Evolutionary conservation across 1,140 invertebrate species (phyloP).

Genomic region (Lasioglossum baleicum): DNA sequence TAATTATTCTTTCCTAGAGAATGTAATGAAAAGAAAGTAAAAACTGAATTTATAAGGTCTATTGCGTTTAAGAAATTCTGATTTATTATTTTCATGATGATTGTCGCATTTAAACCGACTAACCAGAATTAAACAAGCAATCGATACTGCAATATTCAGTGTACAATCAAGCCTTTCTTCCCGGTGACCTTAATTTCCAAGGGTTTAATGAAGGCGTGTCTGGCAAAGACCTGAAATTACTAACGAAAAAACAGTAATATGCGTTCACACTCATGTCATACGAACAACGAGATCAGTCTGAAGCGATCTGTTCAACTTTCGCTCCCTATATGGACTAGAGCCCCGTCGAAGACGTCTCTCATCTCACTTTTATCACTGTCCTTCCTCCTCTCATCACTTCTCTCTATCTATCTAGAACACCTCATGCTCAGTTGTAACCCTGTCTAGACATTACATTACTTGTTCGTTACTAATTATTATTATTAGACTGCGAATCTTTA

Average conservation of each 20-base stretch:
- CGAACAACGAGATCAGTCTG: constrained; percentile 57
- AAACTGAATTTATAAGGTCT: too few species aligned
- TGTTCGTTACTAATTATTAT: neutral
- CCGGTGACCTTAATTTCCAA: constrained; percentile 27
- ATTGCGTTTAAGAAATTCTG: too few species aligned
- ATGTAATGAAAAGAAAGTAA: too few species aligned
- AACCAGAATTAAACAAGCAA: neutral
- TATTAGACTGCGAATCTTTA: too few species aligned
- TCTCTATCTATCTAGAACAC: constrained; percentile 1
- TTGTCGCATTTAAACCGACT: neutral
- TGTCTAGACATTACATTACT: neutral
- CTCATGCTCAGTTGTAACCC: constrained; percentile 26
- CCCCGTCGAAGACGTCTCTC: constrained; percentile 63
- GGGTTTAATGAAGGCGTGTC: constrained; percentile 22
- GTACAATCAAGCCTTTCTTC: constrained; percentile 12
- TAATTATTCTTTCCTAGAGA: too few species aligned
- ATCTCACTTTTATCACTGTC: constrained; percentile 44
- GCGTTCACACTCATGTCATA: constrained; percentile 49
- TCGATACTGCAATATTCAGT: neutral
- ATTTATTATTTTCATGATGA: neutral
- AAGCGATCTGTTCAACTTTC: constrained; percentile 73
- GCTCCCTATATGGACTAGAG: constrained; percentile 77
- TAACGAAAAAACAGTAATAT: constrained; percentile 45
- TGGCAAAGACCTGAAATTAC: constrained; percentile 13
- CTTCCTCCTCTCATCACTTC: neutral